Conservation (phyloP, 2,797 vertebrate genomes). For the Poecilia gillii region DNA sequence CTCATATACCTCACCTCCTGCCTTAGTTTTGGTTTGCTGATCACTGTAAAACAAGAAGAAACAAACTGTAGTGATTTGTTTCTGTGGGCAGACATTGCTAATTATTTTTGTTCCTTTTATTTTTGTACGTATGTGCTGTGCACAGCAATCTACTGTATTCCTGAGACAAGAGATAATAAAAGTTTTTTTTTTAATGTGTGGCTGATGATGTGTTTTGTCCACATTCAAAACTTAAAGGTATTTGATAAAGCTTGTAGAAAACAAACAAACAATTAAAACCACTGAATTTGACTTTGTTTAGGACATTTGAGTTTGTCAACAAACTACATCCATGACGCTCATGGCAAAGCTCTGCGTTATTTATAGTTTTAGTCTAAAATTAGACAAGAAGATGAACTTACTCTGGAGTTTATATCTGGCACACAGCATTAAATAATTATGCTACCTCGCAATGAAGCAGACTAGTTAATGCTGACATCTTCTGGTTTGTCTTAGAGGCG, state of each 20-base stretch:
- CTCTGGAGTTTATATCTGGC: not conserved
- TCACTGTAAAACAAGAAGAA: conserved; percentile 84
- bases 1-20: conserved; percentile 88
- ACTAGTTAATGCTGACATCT: not conserved
- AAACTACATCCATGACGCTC: not conserved
- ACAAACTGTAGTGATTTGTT: conserved; percentile 82
- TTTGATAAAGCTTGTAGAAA: not conserved
- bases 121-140: conserved; percentile 97
- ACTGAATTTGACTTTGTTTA: not conserved
- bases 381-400: conserved; percentile 7
- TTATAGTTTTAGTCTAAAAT: not conserved
- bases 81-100: conserved; percentile 79
- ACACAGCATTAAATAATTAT: not conserved
- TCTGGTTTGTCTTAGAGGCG: not conserved
- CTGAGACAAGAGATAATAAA: conserved; percentile 82
- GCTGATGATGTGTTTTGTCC: conserved; percentile 32
- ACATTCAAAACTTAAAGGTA: not conserved
- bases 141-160: conserved; percentile 92
- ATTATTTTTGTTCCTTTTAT: conserved; percentile 85
- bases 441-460: not conserved
- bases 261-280: not conserved
- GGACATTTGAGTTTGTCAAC: not conserved
- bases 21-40: conserved; percentile 84
- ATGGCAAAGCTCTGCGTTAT: not conserved
- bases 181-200: conserved; percentile 81